Base-by-base conservation (phyloP, 2,113 vertebrate species). In the Benitochromis conjunctus region DNA sequence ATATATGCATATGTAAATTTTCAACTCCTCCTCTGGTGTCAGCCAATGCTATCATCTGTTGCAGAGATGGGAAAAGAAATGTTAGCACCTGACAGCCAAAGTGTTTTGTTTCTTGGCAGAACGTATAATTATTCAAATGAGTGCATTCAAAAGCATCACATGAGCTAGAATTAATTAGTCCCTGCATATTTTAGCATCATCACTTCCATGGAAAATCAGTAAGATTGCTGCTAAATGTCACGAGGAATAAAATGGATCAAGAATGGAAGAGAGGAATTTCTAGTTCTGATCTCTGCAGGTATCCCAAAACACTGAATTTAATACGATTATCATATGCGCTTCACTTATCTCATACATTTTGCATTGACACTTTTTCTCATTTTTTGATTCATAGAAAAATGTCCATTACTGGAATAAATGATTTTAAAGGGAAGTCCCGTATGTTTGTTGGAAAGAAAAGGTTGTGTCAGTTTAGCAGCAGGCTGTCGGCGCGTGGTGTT, bases 191-290 rank as follows among this genome's bases (percentile, higher is more conserved):
- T 96, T 94, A 92, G 90, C 89, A 89, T 92, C 79, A 88, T 91
- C 89, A 93, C 91, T 94, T 92, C 87, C 92, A 87, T 62, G 56
- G 84, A 84, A 93, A 92, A 93, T 93, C 34, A 77, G 79, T 60
- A 29, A 82, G 90, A 89, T 92, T 91, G 86, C 92, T 91, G 85
- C 88, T 94, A 96, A 96, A 96, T 96, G 96, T 96, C 95, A 96
- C 31, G 79, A 86, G 82, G 94, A 95, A 92, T 96, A 91, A 94
- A 94, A 92, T 66, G 82, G 82, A 91, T 89, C 77, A 88, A 74
- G 84, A 80, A 85, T 91, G 58, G 78, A 86, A 77, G 77, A 71
- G 77, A 87, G 55, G 58, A 38, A 86, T 90, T 89, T 89, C 26
- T 21, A 85, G 76, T 91, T 91, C 13, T 79, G 51, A 79, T 58